Conservation (phyloP, 2,797 vertebrate genomes). For the Varecia variegata region DNA sequence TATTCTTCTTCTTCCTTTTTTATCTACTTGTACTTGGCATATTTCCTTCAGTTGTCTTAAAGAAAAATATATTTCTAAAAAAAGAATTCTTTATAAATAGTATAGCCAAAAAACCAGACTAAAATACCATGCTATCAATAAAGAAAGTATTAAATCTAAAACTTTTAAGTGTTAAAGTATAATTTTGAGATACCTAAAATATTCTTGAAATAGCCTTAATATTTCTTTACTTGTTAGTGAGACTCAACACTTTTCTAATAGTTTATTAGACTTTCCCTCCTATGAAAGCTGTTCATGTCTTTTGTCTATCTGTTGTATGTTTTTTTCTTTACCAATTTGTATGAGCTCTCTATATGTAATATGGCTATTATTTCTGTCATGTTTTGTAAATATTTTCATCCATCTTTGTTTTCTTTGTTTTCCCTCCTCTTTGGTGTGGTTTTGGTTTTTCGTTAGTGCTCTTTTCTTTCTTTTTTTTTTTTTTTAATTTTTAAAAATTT, state of each 20-base stretch:
- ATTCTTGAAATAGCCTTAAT: not conserved
- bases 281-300: not conserved
- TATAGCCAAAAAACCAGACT: not conserved
- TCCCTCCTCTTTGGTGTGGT: not conserved
- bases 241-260: not conserved
- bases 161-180: not conserved
- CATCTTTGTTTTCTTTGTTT: not conserved
- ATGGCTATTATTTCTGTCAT: not conserved
- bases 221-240: constrained; percentile 2
- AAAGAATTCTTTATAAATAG: not conserved
- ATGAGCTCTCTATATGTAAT: not conserved
- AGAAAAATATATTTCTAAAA: not conserved
- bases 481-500: too few relatives aligned
- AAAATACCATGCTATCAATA: constrained; percentile 10
- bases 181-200: constrained; percentile 2
- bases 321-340: not conserved
- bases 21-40: constrained; percentile 34
- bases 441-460: not conserved
- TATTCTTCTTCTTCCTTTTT: not conserved
- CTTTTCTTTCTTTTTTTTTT: not conserved
- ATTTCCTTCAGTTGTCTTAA: constrained; percentile 39
- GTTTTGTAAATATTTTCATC: not conserved
- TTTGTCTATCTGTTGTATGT: not conserved
- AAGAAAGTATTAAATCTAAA: constrained; percentile 27
- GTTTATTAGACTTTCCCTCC: not conserved